Evolutionary conservation across 2,797 vertebrate genomes (phyloP).

Genomic region (Macroramphosus scolopax): DNA sequence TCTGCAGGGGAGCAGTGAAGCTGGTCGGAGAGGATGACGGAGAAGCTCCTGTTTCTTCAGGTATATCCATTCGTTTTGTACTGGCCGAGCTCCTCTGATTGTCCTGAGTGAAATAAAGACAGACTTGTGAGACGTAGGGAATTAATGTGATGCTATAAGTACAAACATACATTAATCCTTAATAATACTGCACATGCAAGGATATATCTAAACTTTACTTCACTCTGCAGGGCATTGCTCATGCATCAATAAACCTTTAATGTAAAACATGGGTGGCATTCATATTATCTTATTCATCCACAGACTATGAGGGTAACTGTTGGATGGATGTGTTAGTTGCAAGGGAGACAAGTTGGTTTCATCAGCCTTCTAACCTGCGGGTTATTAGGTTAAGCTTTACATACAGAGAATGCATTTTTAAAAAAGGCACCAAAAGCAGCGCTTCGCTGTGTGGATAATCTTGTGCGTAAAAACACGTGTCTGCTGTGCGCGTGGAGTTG

Average conservation of each 20-base stretch:
- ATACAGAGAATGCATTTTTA: background rate
- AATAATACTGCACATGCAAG: constrained; percentile 10
- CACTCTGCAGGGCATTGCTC: background rate
- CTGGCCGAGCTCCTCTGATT: constrained; percentile 29
- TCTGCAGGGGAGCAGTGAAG: constrained; percentile 23
- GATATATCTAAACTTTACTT: background rate
- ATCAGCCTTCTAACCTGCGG: background rate
- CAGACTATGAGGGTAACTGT: background rate
- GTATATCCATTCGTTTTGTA: constrained; percentile 58
- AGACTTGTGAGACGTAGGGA: constrained; percentile 17
- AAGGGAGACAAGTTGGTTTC: background rate
- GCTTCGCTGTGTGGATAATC: constrained; percentile 16
- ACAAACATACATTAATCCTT: constrained; percentile 3
- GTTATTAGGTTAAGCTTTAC: background rate
- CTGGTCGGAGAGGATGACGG: constrained; percentile 25
- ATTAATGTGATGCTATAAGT: constrained; percentile 9
- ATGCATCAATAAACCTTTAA: constrained; percentile 24
- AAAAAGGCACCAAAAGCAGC: constrained; percentile 11
- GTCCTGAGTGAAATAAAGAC: constrained; percentile 47
- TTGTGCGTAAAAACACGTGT: constrained; percentile 71
- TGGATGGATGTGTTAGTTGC: background rate
- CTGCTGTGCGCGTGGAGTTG: constrained; percentile 46
- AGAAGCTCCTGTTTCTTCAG: constrained; percentile 46
- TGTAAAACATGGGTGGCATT: constrained; percentile 11
- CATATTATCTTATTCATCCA: background rate